Evolutionary conservation across 1,140 invertebrate species (phyloP).

Genomic region (Streblospio benedicti): DNA sequence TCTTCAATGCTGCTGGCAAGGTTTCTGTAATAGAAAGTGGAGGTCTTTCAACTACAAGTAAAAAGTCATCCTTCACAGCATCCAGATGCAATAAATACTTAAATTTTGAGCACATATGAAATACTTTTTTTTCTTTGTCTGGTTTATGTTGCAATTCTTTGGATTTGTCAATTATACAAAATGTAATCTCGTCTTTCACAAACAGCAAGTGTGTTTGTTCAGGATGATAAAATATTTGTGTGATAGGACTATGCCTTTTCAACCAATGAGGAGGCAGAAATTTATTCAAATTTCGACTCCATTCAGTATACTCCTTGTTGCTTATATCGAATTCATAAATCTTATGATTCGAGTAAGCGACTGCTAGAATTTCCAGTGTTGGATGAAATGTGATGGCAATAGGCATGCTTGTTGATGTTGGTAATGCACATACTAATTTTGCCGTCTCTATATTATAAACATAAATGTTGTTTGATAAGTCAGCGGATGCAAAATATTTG

Average conservation of each 20-base stretch:
- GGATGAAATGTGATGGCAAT: slow-evolving; percentile 28
- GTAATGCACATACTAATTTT: slow-evolving; percentile 16
- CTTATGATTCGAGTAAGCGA: slow-evolving; percentile 30
- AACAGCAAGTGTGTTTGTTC: slow-evolving; percentile 2
- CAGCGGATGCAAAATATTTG: slow-evolving; percentile 17
- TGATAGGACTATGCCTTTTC: slow-evolving; percentile 21
- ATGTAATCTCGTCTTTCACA: slow-evolving; percentile 50
- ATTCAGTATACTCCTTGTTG: slow-evolving; percentile 27
- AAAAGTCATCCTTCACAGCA: slow-evolving; percentile 53
- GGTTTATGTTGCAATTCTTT: slow-evolving; percentile 40
- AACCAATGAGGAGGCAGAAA: slow-evolving; percentile 26
- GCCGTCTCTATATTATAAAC: slow-evolving; percentile 16
- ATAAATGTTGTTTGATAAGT: slow-evolving; percentile 16
- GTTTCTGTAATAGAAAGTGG: slow-evolving; percentile 54
- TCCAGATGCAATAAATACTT: slow-evolving; percentile 59
- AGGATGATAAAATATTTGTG: slow-evolving; percentile 19
- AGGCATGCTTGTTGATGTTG: slow-evolving; percentile 20
- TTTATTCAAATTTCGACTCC: slow-evolving; percentile 23
- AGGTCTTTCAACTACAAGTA: slow-evolving; percentile 61
- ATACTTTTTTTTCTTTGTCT: slow-evolving; percentile 4
- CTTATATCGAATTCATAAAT: slow-evolving; percentile 28
- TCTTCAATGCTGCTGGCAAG: slow-evolving; percentile 53
- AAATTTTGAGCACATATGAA: slow-evolving; percentile 24
- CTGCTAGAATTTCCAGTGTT: slow-evolving; percentile 15
- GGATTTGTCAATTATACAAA: slow-evolving; percentile 57